Evolutionary conservation across 1,140 invertebrate genomes (phyloP), one percentile per base, ranked within the genome.

Genomic region (Ips typographus): DNA sequence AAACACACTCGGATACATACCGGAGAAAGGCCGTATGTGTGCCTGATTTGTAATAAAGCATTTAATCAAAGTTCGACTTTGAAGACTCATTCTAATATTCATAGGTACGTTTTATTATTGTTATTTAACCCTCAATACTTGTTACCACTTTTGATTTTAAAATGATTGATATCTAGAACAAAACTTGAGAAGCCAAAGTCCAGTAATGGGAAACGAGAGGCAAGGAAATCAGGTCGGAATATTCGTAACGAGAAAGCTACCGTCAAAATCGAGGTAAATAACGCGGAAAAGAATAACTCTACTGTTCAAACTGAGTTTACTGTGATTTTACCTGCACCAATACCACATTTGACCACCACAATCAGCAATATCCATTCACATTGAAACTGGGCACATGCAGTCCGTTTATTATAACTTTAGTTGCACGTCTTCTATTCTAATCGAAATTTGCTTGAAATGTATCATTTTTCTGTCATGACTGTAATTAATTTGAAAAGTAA

Each of bases 1-100:
- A 77, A 73, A 67, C 78, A 79, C 58, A 71, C 73, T 49, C 71
- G 71, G 37, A 66, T 56, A 5, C 76, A 77, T 66, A 68, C 57
- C 5, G 75, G 76, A 8, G 72, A 74, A 39, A 66, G 42, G 39
- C 63, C 56, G 0, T 77, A 75, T 63, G 60, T 71, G 5, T 79
- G 78, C 65, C 65, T 65, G 6, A 53, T 71, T 42, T 79, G 78
- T 70, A 55, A 76, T 53, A 76, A 75, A 72, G 60, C 72, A 37
- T 79, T 79, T 57, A 78, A 72, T 60, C 76, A 78, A 59, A 71
- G 72, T 22, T 66, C 64, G 2, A 64, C 68, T 2, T 42, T 73
- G 22, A 71, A 70, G n/a, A 64, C 60, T 1, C 72, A 73, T 49
- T 37, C 58, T 43, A 56, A 47, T 38, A 55, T 64, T 3, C 71